These are phyloP conservation scores for Enteromius argenteus DNA, from an alignment of 2,797 vertebrate genomes.

Conservation along the genomic window DNA sequence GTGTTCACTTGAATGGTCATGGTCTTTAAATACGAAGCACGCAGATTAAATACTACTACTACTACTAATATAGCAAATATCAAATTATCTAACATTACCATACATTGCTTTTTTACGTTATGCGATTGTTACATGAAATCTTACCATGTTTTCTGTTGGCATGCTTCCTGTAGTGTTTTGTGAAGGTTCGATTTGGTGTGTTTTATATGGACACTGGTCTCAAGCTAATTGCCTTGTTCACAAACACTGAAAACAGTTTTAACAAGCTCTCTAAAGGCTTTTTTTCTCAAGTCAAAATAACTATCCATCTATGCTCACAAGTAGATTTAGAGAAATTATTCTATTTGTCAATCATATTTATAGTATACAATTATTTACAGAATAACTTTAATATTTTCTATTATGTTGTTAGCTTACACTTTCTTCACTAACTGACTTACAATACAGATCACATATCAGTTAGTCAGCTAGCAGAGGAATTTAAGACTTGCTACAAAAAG, in stretches of 20 bases:
- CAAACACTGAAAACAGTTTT: not conserved
- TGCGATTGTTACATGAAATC: not conserved
- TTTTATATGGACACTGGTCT: not conserved
- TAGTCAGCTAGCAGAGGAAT: not conserved
- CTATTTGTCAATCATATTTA: not conserved
- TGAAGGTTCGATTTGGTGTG: not conserved
- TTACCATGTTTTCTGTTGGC: not conserved
- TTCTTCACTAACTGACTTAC: not conserved
- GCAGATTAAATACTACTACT: not conserved
- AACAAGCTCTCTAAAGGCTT: not conserved
- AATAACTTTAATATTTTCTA: not conserved
- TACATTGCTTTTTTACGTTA: not conserved
- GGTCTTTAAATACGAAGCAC: not conserved
- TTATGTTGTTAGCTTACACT: not conserved
- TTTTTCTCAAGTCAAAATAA: not conserved
- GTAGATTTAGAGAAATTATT: not conserved
- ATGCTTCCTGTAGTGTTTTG: not conserved
- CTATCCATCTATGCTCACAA: not conserved
- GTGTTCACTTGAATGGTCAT: not conserved
- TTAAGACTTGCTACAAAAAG: not conserved
- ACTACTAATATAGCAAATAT: not conserved
- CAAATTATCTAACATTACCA: not conserved
- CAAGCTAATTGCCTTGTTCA: slow-evolving; percentile 4
- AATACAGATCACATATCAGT: not conserved
- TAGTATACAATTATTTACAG: not conserved